Base-by-base conservation (phyloP, 2,888 invertebrate genomes). In the Pristionchus fissidentatus region DNA sequence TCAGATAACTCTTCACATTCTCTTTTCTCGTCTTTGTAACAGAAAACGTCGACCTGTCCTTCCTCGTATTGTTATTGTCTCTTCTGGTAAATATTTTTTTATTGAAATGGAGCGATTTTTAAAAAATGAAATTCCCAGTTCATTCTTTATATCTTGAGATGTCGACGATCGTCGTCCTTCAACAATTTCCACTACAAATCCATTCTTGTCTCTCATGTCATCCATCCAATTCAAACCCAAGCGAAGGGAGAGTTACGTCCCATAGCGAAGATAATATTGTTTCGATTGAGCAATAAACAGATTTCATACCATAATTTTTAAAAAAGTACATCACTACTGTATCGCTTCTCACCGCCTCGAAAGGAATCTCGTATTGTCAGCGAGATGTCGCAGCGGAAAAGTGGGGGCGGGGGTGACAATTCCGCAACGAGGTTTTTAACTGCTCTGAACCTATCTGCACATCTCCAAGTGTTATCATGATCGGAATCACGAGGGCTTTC, bases 171-270 rank as follows among this genome's bases (percentile, higher is more conserved):
- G 79, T 10, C 79, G 79, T 41, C 57, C 57, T 0, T 79, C 79
- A 8, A 57, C 38, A 8, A 19, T 15, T 26, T 79, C 79, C 1
- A 57, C 57, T 5, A 32, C 19, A n/a, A 57, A 52, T 57, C 79
- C 79, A 35, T 43, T 79, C n/a, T 38, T 79, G 10, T 57, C 55
- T 1, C 19, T 57, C 22, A 79, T 79, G 55, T n/a, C 55, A 1
- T 79, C 79, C 1, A 52, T 79, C 13, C 79, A 79, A 26, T 79
- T 79, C 79, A 79, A 79, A 38, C 79, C 79, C 1, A 57, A 55
- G 0, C n/a, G 79, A 38, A 55, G 79, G 3, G 79, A 79, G 10
- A 57, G 55, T 55, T 79, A 29, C 57, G 79, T 79, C 3, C 79
- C 79, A 15, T 77, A n/a, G n/a, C n/a, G n/a, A n/a, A n/a, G n/a